Conservation (phyloP, 2,888 invertebrate species). For the Drosophila stalkeri region DNA sequence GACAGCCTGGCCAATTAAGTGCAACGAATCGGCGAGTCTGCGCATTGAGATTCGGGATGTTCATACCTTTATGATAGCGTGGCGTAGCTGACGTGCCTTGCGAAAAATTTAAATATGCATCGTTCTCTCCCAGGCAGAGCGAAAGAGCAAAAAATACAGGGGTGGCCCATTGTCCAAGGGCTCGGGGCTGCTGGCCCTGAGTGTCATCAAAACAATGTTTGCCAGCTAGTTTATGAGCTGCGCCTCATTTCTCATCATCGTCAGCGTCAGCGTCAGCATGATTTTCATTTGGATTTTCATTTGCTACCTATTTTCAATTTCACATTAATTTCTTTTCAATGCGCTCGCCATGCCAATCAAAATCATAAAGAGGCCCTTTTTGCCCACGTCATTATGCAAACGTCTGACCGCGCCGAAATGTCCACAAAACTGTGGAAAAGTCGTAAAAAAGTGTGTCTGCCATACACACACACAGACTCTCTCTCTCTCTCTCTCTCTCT, state of each 20-base stretch:
- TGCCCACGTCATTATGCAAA: conserved; percentile 61
- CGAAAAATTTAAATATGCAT: conserved; percentile 72
- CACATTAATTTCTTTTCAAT: conserved; percentile 77
- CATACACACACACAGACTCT: conserved; percentile 1
- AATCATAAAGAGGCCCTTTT: conserved; percentile 35
- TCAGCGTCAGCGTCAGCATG: conserved; percentile 25
- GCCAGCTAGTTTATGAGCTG: conserved; percentile 77
- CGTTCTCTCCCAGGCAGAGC: conserved; percentile 29
- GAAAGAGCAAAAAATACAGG: conserved; percentile 20
- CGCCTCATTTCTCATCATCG: conserved; percentile 46
- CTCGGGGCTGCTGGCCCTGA: conserved; percentile 64
- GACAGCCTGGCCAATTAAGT: conserved; percentile 70
- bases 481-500: too few species aligned
- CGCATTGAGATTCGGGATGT: conserved; percentile 1
- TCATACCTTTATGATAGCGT: conserved; percentile 61
- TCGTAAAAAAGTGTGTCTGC: conserved; percentile 67
- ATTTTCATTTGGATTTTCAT: conserved; percentile 20
- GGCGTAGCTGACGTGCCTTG: conserved; percentile 48
- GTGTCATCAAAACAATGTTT: conserved; percentile 80
- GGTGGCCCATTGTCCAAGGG: conserved; percentile 47
- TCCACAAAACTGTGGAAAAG: conserved; percentile 65
- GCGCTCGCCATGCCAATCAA: conserved; percentile 48
- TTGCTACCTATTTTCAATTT: conserved; percentile 62
- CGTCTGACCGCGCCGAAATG: conserved; percentile 66
- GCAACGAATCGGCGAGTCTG: conserved; percentile 63